Conservation (phyloP, 2,797 vertebrate genomes). For the Falco columbarius region DNA sequence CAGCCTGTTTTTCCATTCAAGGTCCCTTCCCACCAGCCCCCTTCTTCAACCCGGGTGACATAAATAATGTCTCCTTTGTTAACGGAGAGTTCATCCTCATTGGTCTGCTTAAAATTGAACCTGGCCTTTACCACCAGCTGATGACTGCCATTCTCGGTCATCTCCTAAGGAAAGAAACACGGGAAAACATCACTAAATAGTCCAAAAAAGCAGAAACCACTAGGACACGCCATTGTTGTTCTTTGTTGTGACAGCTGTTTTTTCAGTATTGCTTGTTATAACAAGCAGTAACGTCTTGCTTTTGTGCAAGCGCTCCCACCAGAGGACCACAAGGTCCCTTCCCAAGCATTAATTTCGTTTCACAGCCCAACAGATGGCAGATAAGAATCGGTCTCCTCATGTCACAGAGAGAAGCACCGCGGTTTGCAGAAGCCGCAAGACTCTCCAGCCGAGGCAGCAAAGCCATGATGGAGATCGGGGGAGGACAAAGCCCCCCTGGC, state of each 20-base stretch:
- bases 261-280: background rate
- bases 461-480: background rate
- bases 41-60: conserved; percentile 94
- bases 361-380: background rate
- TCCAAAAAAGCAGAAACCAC: background rate
- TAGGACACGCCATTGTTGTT: conserved; percentile 23
- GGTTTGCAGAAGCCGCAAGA: background rate
- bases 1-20: conserved; percentile 93
- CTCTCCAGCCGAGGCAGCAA: background rate
- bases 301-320: background rate
- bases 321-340: background rate
- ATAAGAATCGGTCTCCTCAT: background rate
- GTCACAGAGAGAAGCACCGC: background rate
- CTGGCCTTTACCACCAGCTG: conserved; percentile 93
- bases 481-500: background rate
- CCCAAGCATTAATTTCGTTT: background rate
- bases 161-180: conserved; percentile 83
- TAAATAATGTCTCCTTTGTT: conserved; percentile 94
- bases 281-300: background rate
- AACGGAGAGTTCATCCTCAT: conserved; percentile 96
- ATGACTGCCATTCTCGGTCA: conserved; percentile 93
- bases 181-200: background rate
- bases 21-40: conserved; percentile 98
- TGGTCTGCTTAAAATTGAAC: conserved; percentile 98
- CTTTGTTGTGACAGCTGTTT: conserved; percentile 56